Percentiles rank a stretch among this genome's conserved stretches.
Conservation (phyloP, 2,113 vertebrate species). For the Chaetura pelagica region DNA sequence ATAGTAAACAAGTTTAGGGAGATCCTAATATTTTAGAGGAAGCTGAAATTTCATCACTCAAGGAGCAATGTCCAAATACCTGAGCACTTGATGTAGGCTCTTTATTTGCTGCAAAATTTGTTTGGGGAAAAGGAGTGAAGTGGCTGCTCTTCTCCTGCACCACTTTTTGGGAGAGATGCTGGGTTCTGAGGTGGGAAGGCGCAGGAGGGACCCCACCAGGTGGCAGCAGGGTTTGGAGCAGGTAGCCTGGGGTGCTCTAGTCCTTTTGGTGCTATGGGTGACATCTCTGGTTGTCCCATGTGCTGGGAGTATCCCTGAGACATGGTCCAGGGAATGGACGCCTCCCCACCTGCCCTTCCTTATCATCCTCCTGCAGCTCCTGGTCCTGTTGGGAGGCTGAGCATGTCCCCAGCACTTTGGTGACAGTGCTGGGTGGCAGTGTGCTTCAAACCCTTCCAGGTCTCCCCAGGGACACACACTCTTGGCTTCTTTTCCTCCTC, state of each 20-base stretch:
- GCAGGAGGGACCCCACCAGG: rapidly evolving
- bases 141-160: neutral
- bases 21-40: slow-evolving; percentile 37
- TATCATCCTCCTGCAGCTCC: rapidly evolving
- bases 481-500: neutral
- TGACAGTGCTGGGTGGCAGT: neutral
- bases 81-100: neutral
- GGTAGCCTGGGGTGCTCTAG: rapidly evolving
- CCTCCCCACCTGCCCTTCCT: neutral
- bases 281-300: rapidly evolving
- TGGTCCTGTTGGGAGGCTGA: neutral
- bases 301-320: neutral
- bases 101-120: neutral
- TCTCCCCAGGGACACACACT: neutral
- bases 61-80: neutral
- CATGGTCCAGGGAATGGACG: rapidly evolving
- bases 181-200: rapidly evolving
- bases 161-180: rapidly evolving
- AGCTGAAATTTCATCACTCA: slow-evolving; percentile 50
- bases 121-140: neutral
- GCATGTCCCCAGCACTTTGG: neutral
- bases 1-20: slow-evolving; percentile 74
- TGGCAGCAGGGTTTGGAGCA: rapidly evolving
- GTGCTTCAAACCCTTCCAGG: rapidly evolving
- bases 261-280: neutral